These are phyloP conservation scores for Camelus dromedarius DNA, from an alignment of 2,113 vertebrate species.

Conservation along the genomic window DNA sequence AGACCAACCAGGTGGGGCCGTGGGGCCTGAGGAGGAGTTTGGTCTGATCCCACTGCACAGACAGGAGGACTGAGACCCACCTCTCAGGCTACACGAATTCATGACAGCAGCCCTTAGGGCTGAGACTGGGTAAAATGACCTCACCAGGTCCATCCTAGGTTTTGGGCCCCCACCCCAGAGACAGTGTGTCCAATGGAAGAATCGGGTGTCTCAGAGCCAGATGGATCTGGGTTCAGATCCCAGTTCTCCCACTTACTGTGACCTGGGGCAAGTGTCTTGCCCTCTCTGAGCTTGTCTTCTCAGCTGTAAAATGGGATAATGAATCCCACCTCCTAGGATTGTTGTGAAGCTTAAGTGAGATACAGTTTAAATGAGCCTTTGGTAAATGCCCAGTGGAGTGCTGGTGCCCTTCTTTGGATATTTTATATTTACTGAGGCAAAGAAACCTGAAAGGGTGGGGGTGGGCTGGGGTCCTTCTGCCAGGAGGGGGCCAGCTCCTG, in stretches of 20 bases:
- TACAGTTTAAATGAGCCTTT: not conserved
- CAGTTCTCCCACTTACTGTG: not conserved
- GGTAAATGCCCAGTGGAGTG: no score
- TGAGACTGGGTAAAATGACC: not conserved
- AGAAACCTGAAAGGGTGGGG: not conserved
- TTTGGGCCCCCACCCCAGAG: not conserved
- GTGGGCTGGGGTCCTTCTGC: not conserved
- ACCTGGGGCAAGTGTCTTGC: not conserved
- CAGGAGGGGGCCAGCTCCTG: not conserved
- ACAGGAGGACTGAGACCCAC: not conserved
- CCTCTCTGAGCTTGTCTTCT: not conserved
- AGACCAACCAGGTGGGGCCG: no score
- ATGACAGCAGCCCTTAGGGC: not conserved
- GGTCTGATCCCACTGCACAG: not conserved
- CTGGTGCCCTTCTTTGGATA: not conserved
- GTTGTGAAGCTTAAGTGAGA: not conserved
- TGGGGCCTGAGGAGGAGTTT: not conserved
- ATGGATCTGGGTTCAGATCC: not conserved
- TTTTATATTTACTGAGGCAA: not conserved
- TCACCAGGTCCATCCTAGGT: not conserved
- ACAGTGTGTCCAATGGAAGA: not conserved
- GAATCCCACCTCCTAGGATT: not conserved
- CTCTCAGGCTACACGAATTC: not conserved
- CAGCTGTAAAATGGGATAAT: not conserved
- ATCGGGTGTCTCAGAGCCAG: not conserved